A percentile compares a stretch with the other conserved stretches of the same genome.
phyloP scores from a whole-genome alignment of 2,888 invertebrate species.

The Drosophila demipolita region DNA sequence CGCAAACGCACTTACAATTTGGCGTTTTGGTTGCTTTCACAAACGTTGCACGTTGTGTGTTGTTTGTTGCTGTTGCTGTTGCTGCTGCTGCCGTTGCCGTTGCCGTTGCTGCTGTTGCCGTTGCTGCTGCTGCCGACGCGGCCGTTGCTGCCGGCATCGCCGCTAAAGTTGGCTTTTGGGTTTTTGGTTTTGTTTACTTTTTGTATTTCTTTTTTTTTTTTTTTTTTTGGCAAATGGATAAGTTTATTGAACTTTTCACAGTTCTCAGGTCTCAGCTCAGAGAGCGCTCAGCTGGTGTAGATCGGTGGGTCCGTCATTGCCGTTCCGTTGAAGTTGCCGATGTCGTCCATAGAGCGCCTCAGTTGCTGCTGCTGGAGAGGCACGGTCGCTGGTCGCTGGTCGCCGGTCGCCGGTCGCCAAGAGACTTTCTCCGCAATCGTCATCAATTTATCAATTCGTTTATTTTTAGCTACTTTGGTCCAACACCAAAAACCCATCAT shows the following conservation, averaged over 20 bases:
- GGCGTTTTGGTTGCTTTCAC: constrained; percentile 71
- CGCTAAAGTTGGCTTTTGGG: constrained; percentile 52
- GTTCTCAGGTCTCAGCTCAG: constrained; percentile 59
- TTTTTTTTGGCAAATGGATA: constrained; percentile 79
- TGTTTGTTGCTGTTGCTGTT: constrained; percentile 14
- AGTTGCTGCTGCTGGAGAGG: constrained; percentile 32
- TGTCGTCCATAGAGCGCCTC: constrained; percentile 46
- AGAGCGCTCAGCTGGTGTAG: constrained; percentile 62
- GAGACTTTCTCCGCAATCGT: constrained; percentile 82
- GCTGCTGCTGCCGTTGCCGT: constrained; percentile 11
- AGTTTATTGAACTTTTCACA: constrained; percentile 82
- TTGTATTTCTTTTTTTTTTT: constrained; percentile 47
- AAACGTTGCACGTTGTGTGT: constrained; percentile 68
- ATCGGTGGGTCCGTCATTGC: constrained; percentile 43
- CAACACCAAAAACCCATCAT: constrained; percentile 30
- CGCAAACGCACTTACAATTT: constrained; percentile 66
- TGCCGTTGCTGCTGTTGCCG: constrained; percentile 19
- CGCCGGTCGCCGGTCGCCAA: constrained; percentile 27
- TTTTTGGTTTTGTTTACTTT: constrained; percentile 51
- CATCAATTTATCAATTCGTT: constrained; percentile 62
- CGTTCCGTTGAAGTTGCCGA: constrained; percentile 20
- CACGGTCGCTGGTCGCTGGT: constrained; percentile 1
- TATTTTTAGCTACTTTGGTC: constrained; percentile 42
- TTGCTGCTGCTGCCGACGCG: constrained; percentile 33
- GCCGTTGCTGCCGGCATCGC: constrained; percentile 46